Percentiles rank a stretch among this genome's conserved stretches.
Evolutionary conservation across 2,888 invertebrate species (phyloP).

Genomic region (Meganola albula): DNA sequence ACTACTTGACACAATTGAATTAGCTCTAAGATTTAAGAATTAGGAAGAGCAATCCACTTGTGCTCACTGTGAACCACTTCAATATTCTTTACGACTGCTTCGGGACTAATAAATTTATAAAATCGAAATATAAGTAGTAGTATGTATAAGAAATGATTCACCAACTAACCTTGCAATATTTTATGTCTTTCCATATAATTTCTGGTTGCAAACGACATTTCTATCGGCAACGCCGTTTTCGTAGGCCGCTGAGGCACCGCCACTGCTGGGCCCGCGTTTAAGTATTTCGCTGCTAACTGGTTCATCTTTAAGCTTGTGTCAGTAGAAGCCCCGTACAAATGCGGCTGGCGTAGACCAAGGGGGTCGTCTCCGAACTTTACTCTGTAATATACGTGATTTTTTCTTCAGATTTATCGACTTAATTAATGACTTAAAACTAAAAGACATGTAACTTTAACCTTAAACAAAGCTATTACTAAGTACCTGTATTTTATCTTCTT

Average conservation of each 20-base stretch:
- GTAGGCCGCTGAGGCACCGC: slow-evolving; percentile 17
- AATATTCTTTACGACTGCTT: too few relatives aligned
- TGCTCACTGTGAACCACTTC: too few relatives aligned
- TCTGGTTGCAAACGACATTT: slow-evolving; percentile 84
- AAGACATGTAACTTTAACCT: too few relatives aligned
- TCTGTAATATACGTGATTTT: slow-evolving; percentile 41
- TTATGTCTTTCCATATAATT: slow-evolving; percentile 84
- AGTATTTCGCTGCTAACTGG: slow-evolving; percentile 67
- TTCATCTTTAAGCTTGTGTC: slow-evolving; percentile 73
- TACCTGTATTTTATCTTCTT: too few relatives aligned
- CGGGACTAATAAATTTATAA: too few relatives aligned
- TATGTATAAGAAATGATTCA: not conserved
- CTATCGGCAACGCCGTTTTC: slow-evolving; percentile 56
- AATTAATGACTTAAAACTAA: too few relatives aligned
- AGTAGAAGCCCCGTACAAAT: slow-evolving; percentile 39
- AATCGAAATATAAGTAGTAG: not conserved
- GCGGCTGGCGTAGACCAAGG: slow-evolving; percentile 43
- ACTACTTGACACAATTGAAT: too few relatives aligned
- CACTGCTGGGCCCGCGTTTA: slow-evolving; percentile 34
- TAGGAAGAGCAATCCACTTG: too few relatives aligned
- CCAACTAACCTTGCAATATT: slow-evolving; percentile 67
- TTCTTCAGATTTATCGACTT: too few relatives aligned
- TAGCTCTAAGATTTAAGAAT: too few relatives aligned
- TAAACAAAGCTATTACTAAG: too few relatives aligned
- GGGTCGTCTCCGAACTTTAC: slow-evolving; percentile 71